Base-by-base conservation (phyloP, 2,797 vertebrate genomes). In the Tapera naevia region DNA sequence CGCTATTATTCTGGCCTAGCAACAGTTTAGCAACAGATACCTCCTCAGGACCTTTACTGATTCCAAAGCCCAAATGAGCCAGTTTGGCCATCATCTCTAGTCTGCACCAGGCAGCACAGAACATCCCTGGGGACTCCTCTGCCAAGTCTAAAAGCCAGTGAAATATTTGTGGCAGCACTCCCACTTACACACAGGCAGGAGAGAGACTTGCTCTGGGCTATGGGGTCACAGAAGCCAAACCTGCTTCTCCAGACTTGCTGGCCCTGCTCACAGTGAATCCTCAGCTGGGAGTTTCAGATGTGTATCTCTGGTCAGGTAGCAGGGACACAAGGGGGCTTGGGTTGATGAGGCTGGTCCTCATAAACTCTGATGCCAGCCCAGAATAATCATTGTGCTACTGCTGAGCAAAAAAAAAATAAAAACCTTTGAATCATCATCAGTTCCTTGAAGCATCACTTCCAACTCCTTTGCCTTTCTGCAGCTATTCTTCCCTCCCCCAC, bases 141-240 rank as follows among this genome's bases (percentile, higher is more conserved):
- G 16, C 60, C 37, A 72, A 43, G 10, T 17, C 35, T 25, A 28
- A 84, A 43, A 69, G 48, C 30, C 66, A 54, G 16, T 27, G 56
- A 81, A 60, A 45, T 39, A 61, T 41, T 39, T 10, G 22, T 71
- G 60, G 43, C 56, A 64, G 25, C 60, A 30, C 10, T 75, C 9
- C 10, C 24, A 13, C 70, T 65, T 43, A 37, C 19, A 82, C 11
- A 41, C 30, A 35, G 46, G 37, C 1, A 2, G 58, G 53, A 79
- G 46, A 51, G 35, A 4, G 1, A 18, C 27, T 53, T 0, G 3
- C 35, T 33, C 35, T 0, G 0, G 65, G 54, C 28, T 51, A 0
- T 11, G 16, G 43, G 17, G 28, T 25, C 37, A 56, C 33, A 46
- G 39, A 58, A 65, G 22, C 35, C 57, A 91, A 53, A 69, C 25